Evolutionary conservation across 1,140 invertebrate genomes (phyloP).

Genomic region (Sesamia nonagrioides): DNA sequence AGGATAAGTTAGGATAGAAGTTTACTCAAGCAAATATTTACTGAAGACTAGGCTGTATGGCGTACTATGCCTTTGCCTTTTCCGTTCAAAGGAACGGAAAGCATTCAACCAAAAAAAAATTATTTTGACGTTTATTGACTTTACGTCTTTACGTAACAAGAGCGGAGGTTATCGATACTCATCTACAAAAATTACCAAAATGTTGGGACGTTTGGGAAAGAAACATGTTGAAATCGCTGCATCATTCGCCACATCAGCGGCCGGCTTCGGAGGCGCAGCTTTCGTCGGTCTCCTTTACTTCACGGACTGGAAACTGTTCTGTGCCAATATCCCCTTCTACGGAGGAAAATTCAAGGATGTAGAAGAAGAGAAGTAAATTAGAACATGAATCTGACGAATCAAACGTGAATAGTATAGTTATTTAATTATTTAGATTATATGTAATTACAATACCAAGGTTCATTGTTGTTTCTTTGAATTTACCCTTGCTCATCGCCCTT

Average conservation of each 20-base stretch:
- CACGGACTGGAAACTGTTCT: constrained; percentile 93
- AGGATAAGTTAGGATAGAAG: no score
- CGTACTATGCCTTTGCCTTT: no score
- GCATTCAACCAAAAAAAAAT: no score
- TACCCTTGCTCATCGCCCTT: background rate
- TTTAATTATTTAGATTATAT: constrained; percentile 52
- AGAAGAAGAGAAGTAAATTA: constrained; percentile 66
- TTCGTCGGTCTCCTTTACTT: constrained; percentile 89
- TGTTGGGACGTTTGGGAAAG: constrained; percentile 75
- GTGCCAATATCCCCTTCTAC: constrained; percentile 92
- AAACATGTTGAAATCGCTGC: constrained; percentile 74
- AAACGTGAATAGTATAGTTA: constrained; percentile 45
- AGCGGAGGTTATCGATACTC: background rate
- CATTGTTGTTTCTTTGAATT: constrained; percentile 5
- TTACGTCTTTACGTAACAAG: constrained; percentile 48
- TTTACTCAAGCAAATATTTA: no score
- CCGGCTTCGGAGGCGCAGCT: constrained; percentile 89
- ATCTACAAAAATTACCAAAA: constrained; percentile 55
- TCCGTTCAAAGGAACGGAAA: no score
- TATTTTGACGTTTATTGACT: no score
- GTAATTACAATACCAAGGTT: constrained; percentile 56
- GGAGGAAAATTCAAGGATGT: constrained; percentile 90
- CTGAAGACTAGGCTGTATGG: no score
- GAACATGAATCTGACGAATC: background rate
- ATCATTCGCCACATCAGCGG: constrained; percentile 83